Evolutionary conservation across 2,797 vertebrate genomes (phyloP), one percentile per base, ranked within the genome.

Genomic region (Neomorphus geoffroyi): DNA sequence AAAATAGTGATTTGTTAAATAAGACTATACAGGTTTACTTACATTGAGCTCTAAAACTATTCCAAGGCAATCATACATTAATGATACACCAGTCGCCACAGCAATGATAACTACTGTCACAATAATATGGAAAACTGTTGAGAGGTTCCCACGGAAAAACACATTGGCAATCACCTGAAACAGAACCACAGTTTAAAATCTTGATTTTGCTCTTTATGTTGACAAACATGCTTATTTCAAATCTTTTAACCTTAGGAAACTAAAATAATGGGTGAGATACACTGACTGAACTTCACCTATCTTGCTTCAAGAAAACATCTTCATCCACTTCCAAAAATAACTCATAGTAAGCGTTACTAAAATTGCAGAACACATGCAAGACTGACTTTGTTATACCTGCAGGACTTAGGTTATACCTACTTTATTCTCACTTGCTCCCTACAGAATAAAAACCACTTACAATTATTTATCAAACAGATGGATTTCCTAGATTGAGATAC

Each of bases 41-140:
- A 99, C 99, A 96, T 98, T 99, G 81, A 99, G 97, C 93, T 99
- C 99, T 96, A 99, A 96, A 96, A 99, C 99, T 86, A 99, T 98
- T 94, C 99, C 99, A 90, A 99, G 98, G 91, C 99, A 99, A 91
- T 99, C 99, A 37, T 97, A 98, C 30, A 92, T 90, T 94, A 99
- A 88, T 21, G 99, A 99, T 28, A 99, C 32, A 13, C 97, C 96
- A 13, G 98, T 98, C n/a, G 98, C 98, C 72, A 95, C 83, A 45
- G 97, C 96, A 89, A 99, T 94, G 86, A 99, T 98, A 64, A 98
- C 64, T 60, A 98, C 8, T 4, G 99, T 99, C 87, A 99, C 39
- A 74, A 93, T 58, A 86, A 98, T 35, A 64, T 99, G 99, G 92
- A 98, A 97, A 62, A 90, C 37, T 32, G 93, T 98, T 27, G 99